These are phyloP conservation scores for Digitonthophagus gazella DNA, from an alignment of 2,888 invertebrate genomes.

Conservation along the genomic window DNA sequence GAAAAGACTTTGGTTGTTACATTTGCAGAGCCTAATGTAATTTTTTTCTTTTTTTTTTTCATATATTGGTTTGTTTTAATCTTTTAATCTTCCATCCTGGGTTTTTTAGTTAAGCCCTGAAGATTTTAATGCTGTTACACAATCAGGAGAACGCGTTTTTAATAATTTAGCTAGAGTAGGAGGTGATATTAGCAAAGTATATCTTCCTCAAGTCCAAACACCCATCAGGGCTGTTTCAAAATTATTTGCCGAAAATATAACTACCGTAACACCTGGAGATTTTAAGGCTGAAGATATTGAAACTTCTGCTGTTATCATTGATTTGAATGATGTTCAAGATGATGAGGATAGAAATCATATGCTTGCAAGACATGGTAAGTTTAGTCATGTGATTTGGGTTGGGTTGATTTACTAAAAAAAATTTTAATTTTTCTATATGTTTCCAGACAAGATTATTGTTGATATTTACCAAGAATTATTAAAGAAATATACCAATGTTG, in stretches of 20 bases:
- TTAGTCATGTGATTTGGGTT: slow-evolving; percentile 15
- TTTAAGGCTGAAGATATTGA: slow-evolving; percentile 40
- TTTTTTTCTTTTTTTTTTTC: slow-evolving; percentile 30
- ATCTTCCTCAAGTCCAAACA: slow-evolving; percentile 63
- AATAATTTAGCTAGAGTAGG: slow-evolving; percentile 47
- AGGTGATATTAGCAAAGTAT: slow-evolving; percentile 49
- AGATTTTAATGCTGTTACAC: slow-evolving; percentile 52
- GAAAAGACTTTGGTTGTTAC: slow-evolving; percentile 50
- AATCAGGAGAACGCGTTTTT: slow-evolving; percentile 48
- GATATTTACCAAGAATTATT: slow-evolving; percentile 55
- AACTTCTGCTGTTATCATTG: slow-evolving; percentile 57
- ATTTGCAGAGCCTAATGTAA: slow-evolving; percentile 56
- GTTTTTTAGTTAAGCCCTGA: slow-evolving; percentile 50
- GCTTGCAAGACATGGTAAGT: slow-evolving; percentile 60
- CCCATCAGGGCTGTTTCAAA: slow-evolving; percentile 58
- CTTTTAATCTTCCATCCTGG: too few species aligned
- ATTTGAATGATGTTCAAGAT: slow-evolving; percentile 59
- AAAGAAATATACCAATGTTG: slow-evolving; percentile 50
- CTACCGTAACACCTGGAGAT: slow-evolving; percentile 41
- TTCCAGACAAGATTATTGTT: slow-evolving; percentile 55
- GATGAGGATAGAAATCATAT: slow-evolving; percentile 57
- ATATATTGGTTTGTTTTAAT: background rate
- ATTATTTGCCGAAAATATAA: slow-evolving; percentile 47
- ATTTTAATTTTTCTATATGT: slow-evolving; percentile 23
- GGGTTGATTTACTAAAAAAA: background rate